Evolutionary conservation across 2,113 vertebrate species (phyloP), one percentile per base, ranked within the genome.

Genomic region (Laterallus jamaicensis): DNA sequence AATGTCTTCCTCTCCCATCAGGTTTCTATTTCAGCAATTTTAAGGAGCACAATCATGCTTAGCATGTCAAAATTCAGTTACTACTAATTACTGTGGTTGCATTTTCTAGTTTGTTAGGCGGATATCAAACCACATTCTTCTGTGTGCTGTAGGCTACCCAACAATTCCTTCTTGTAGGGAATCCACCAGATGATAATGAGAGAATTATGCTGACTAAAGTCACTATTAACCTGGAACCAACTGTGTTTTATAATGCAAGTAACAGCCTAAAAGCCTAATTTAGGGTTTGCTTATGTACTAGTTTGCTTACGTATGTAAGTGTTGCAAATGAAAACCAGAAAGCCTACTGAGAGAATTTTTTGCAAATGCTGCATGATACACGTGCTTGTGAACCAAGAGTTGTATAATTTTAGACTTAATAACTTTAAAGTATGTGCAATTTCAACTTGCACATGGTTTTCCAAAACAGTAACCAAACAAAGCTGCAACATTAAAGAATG

Each of bases 11-110:
- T 3, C 37, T 78, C 15, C 9, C 22, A 68, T 18, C 37, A 42
- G 25, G 18, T 95, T 95, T 74, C 49, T 63, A 10, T 86, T 95
- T 86, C 31, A 75, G 44, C 50, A 71, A 32, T 96, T 85, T 93
- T 79, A 64, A 96, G 74, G 52, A 91, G 26, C 8, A 56, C 7
- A 3, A 13, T 39, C 49, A 86, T 92, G 32, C 79, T 94, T 93
- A 94, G 56, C 39, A 47, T 81, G 67, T 86, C 62, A 84, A 90
- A 93, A 92, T 92, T 20, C 63, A 95, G 71, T 95, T 66, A 73
- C 31, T 91, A 42, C 25, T 96, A 82, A 97, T 94, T 95, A 82
- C 44, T 54, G 5, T 19, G 62, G 55, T 79, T 95, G 71, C 42
- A 75, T 76, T 96, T 95, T 95, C 79, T 68, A 91, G 37, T 42